Percentiles rank a stretch among this genome's conserved stretches.
These are phyloP conservation scores for Menidia beryllina DNA, from an alignment of 2,113 vertebrate species.

Conservation along the genomic window DNA sequence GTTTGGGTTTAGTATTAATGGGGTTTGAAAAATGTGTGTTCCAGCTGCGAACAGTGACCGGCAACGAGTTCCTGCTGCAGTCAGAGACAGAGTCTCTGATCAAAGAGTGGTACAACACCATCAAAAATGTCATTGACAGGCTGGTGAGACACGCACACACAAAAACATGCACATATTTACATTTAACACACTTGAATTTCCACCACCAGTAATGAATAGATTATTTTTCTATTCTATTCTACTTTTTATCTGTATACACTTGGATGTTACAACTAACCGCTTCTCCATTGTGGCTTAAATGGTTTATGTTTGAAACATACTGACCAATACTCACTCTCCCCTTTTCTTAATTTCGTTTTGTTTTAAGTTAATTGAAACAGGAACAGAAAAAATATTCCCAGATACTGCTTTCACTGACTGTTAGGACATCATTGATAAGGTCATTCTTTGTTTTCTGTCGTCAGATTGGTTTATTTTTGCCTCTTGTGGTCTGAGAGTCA, in stretches of 20 bases:
- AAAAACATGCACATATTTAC: rapidly evolving
- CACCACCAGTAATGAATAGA: no score
- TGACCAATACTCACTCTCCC: rapidly evolving
- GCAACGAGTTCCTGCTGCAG: conserved; percentile 93
- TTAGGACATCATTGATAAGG: background rate
- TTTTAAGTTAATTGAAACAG: background rate
- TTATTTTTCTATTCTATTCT: no score
- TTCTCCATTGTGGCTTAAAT: conserved; percentile 9
- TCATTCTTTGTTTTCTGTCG: background rate
- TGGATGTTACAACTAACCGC: background rate
- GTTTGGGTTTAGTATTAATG: background rate
- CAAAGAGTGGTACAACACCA: conserved; percentile 87
- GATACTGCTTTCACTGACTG: background rate
- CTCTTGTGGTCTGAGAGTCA: background rate
- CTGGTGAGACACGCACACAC: conserved; percentile 82
- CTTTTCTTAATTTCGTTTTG: background rate
- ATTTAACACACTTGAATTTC: no score
- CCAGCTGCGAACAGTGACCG: conserved; percentile 89
- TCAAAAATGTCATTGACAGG: conserved; percentile 85
- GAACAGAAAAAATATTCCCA: background rate
- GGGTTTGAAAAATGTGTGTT: conserved; percentile 26
- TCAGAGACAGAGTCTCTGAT: conserved; percentile 87
- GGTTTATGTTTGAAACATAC: background rate
- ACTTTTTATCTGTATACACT: no score
- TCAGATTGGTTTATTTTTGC: background rate